phyloP scores from a whole-genome alignment of 2,113 vertebrate genomes.

The Dascyllus trimaculatus region DNA sequence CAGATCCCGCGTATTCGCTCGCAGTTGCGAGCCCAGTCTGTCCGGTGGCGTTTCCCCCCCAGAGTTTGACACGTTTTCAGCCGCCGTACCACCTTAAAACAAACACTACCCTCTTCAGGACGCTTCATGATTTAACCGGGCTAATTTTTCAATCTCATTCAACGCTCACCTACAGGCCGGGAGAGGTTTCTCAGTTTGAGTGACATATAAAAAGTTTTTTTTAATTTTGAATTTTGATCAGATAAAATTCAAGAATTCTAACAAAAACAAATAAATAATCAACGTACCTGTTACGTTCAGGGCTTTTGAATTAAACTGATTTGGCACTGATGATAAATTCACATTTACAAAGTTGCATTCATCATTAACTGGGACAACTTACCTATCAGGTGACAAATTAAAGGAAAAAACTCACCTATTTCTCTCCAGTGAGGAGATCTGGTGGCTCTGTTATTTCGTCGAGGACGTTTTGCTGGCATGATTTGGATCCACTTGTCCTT shows the following conservation, averaged over 20 bases:
- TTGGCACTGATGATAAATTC: no score
- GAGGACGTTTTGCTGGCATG: no score
- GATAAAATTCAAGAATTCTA: background rate
- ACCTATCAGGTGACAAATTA: no score
- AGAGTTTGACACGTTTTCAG: background rate
- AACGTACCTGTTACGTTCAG: no score
- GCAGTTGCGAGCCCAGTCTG: rapidly evolving
- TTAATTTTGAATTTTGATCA: background rate
- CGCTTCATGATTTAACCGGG: slow-evolving; percentile 61
- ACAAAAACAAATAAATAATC: background rate
- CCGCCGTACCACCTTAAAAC: slow-evolving; percentile 80
- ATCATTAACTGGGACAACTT: no score
- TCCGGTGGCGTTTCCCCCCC: background rate
- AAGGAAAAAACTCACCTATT: no score
- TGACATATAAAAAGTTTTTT: background rate
- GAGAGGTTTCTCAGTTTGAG: background rate
- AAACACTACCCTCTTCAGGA: slow-evolving; percentile 73
- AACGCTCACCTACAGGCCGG: slow-evolving; percentile 21
- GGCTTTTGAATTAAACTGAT: no score
- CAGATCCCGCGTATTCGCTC: background rate
- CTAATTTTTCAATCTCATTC: slow-evolving; percentile 65
- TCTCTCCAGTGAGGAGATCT: no score
- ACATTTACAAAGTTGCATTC: no score
- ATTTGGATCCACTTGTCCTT: no score
- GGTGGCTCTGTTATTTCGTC: no score